Percentiles rank a stretch among this genome's conserved stretches.
Evolutionary conservation across 92 coral and sea anemone species (phyloP).

Genomic region (Zoanthus solanderi): DNA sequence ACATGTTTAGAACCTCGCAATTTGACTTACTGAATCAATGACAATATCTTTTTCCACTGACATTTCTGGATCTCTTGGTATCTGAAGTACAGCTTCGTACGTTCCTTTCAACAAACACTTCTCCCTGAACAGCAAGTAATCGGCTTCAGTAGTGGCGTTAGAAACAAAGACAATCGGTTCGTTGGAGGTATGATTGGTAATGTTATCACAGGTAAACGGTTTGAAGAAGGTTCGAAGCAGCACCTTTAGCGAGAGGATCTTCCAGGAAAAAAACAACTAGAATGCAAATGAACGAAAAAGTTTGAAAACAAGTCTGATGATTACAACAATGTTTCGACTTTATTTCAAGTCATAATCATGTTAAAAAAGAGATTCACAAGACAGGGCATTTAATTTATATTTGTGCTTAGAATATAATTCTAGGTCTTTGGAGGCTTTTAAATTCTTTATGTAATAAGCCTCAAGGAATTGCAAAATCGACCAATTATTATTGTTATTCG

Average conservation of each 20-base stretch:
- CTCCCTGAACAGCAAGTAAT: conserved; percentile 75
- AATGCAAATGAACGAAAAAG: neutral
- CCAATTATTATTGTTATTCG: too few relatives aligned
- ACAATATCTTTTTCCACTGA: conserved; percentile 45
- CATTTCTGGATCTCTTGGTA: conserved; percentile 59
- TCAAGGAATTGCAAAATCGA: too few relatives aligned
- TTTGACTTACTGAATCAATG: conserved; percentile 88
- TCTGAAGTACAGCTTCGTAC: conserved; percentile 63
- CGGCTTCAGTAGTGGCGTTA: conserved; percentile 51
- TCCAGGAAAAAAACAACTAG: conserved; percentile 83
- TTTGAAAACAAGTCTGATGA: neutral
- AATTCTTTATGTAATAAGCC: too few relatives aligned
- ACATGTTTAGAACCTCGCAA: too few relatives aligned
- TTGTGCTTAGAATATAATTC: too few relatives aligned
- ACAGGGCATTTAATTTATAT: too few relatives aligned
- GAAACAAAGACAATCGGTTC: conserved; percentile 56
- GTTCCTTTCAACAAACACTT: conserved; percentile 75
- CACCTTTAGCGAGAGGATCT: conserved; percentile 57
- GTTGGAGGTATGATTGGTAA: conserved; percentile 58
- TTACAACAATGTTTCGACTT: too few relatives aligned
- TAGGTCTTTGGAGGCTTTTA: too few relatives aligned
- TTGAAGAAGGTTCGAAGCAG: conserved; percentile 71
- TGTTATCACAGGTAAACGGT: conserved; percentile 78
- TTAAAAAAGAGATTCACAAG: neutral
- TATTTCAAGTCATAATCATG: neutral